A percentile compares a stretch with the other conserved stretches of the same genome.
These are phyloP conservation scores for Luffia ferchaultella DNA, from an alignment of 2,888 invertebrate genomes.

Conservation along the genomic window DNA sequence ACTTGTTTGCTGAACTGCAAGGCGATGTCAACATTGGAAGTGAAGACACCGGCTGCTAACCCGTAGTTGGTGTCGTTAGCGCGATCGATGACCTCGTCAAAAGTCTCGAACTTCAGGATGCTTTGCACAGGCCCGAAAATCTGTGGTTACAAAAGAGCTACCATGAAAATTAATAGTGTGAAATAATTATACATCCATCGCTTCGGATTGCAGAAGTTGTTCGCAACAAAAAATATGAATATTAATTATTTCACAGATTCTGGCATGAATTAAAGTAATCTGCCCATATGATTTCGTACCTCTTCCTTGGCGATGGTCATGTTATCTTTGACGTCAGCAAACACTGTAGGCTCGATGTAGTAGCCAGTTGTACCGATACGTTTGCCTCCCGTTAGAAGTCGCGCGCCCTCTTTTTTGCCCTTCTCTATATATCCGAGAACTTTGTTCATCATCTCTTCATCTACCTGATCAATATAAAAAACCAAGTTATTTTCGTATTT, in stretches of 20 bases:
- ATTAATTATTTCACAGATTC: too few species aligned
- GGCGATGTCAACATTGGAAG: slow-evolving; percentile 80
- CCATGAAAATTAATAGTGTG: too few species aligned
- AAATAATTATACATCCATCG: too few species aligned
- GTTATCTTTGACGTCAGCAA: background rate
- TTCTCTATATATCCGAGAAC: background rate
- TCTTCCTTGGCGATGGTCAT: background rate
- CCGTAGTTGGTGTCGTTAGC: slow-evolving; percentile 85
- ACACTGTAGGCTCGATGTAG: background rate
- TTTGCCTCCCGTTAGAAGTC: background rate
- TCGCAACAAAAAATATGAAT: too few species aligned
- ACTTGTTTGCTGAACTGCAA: slow-evolving; percentile 76
- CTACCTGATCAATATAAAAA: too few species aligned
- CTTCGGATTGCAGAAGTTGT: too few species aligned
- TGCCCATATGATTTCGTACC: too few species aligned
- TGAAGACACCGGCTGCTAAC: slow-evolving; percentile 83
- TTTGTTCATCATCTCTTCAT: background rate
- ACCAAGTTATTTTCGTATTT: too few species aligned
- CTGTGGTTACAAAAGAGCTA: too few species aligned
- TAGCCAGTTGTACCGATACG: background rate
- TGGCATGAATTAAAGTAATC: too few species aligned
- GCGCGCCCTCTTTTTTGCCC: background rate
- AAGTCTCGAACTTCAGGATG: slow-evolving; percentile 80
- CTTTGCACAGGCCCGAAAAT: slow-evolving; percentile 92
- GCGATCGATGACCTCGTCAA: slow-evolving; percentile 82